These are phyloP conservation scores for Silurus lanzhouensis DNA, from an alignment of 2,797 vertebrate species.

Conservation along the genomic window DNA sequence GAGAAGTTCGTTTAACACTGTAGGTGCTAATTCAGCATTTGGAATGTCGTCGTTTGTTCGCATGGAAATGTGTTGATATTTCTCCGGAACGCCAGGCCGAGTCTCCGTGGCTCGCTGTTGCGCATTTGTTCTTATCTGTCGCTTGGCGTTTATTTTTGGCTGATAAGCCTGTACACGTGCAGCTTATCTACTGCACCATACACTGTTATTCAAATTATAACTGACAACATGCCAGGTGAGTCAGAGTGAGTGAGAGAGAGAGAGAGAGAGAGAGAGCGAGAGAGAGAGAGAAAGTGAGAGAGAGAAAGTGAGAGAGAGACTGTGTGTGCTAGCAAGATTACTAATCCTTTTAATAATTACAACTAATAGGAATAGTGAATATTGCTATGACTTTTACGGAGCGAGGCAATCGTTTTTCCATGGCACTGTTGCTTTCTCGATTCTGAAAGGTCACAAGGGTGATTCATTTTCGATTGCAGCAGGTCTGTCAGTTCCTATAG, in stretches of 20 bases:
- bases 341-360: background rate
- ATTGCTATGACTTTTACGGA: background rate
- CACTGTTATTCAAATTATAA: constrained; percentile 44
- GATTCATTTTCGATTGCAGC: background rate
- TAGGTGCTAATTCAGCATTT: constrained; percentile 1
- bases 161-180: constrained; percentile 48
- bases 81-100: background rate
- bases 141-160: constrained; percentile 45
- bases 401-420: background rate
- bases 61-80: background rate
- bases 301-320: background rate
- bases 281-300: constrained; percentile 9
- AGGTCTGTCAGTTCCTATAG: background rate
- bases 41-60: background rate
- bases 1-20: background rate
- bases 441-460: background rate
- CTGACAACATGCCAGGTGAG: constrained; percentile 35
- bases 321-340: background rate
- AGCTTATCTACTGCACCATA: constrained; percentile 48
- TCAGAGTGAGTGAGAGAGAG: background rate
- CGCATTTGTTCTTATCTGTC: constrained; percentile 45
- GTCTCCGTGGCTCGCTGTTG: background rate
- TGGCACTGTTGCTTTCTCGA: background rate
- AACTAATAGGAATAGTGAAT: background rate
- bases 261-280: background rate